Base-by-base conservation (phyloP, 2,888 invertebrate genomes). In the Hyles lineata region DNA sequence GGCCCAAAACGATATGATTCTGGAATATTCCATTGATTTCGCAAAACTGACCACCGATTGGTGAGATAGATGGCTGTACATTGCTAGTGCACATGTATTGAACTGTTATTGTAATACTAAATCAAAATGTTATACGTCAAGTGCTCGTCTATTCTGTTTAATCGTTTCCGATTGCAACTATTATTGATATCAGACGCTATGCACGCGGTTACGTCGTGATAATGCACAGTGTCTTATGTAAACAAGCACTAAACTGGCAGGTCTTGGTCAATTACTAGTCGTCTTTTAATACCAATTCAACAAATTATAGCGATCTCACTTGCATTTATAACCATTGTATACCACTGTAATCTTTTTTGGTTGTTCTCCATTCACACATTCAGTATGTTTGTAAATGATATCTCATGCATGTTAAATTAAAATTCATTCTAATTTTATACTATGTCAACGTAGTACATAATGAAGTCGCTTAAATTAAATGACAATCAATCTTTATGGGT, bases 171-270 rank as follows among this genome's bases (percentile, higher is more conserved):
- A 67, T 67, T 67, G 67, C 67, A 67, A 67, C 67, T 67, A 72
- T 72, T 63, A 63, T 35, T 58, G 58, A 58, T 72, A 67, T 72
- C 73, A 73, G 61, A 55, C 62, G 62, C 35, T 55, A 61, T 62
- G 62, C 52, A 52, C 62, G 70, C 32, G 73, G 52, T 70, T 15
- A 23, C 58, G 35, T 70, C 73, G 70, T 70, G 73, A 62, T 62
- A 50, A 15, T 67, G 50, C 21, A 55, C 55, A n/a, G 55, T 55
- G 55, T n/a, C n/a, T n/a, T 35, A 43, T 23, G 23, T 23, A 67
- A 50, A 67, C 67, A 67, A 23, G 35, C 25, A 9, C 67, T 23
- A 23, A 23, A 50, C 15, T 67, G 15, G 35, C 63, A 67, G 23
- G 25, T 67, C 67, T 21, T 67, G 23, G 15, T 67, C 17, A 67